These are phyloP conservation scores for Dinoponera quadriceps DNA, from an alignment of 1,140 invertebrate genomes.

Conservation along the genomic window DNA sequence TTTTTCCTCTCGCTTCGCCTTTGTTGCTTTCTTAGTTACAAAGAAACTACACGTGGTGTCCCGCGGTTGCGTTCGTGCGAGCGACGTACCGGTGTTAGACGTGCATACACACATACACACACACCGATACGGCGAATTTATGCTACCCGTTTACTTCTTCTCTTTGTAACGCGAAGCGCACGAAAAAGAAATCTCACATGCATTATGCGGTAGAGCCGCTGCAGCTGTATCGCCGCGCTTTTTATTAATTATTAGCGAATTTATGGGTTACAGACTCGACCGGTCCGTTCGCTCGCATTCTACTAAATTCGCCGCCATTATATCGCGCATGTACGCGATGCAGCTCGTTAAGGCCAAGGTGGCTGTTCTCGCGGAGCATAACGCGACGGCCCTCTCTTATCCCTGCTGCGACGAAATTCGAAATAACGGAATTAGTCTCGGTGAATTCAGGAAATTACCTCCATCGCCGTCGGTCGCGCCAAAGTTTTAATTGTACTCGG, in stretches of 20 bases:
- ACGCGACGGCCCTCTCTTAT: slow-evolving; percentile 13
- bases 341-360: slow-evolving; percentile 57
- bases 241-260: slow-evolving; percentile 57
- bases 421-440: slow-evolving; percentile 74
- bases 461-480: slow-evolving; percentile 49
- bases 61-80: too few relatives aligned
- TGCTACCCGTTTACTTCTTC: neutral
- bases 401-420: slow-evolving; percentile 66
- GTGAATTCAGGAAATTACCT: slow-evolving; percentile 69
- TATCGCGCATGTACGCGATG: slow-evolving; percentile 42
- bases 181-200: slow-evolving; percentile 11
- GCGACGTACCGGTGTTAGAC: too few relatives aligned
- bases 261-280: slow-evolving; percentile 34
- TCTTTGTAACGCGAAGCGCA: neutral
- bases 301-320: slow-evolving; percentile 36
- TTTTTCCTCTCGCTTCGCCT: too few relatives aligned
- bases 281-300: slow-evolving; percentile 22
- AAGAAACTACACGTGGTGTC: too few relatives aligned
- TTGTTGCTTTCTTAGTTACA: too few relatives aligned
- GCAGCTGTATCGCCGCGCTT: slow-evolving; percentile 23
- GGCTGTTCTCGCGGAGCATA: slow-evolving; percentile 17
- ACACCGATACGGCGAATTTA: too few relatives aligned
- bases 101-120: too few relatives aligned
- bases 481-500: slow-evolving; percentile 74
- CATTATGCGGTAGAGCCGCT: neutral